Evolutionary conservation across 2,113 vertebrate species (phyloP).

Genomic region (Dromaius novaehollandiae): DNA sequence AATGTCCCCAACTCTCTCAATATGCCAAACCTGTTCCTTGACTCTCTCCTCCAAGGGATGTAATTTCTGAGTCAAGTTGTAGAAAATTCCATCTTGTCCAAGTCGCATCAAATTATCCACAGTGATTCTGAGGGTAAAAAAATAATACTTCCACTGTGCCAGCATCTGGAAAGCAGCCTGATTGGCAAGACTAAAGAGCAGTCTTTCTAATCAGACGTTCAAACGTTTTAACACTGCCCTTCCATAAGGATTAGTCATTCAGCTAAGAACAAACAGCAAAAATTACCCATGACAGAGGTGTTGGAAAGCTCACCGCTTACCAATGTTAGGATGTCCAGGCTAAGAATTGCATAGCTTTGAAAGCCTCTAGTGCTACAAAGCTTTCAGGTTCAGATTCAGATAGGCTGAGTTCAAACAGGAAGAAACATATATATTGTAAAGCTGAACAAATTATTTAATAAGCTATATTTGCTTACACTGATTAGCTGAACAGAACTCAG

Average conservation of each 20-base stretch:
- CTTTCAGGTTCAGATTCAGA: not conserved
- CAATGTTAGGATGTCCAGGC: not conserved
- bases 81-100: conserved; percentile 5
- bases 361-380: not conserved
- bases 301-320: not conserved
- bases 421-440: conserved; percentile 24
- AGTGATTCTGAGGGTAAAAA: conserved; percentile 25
- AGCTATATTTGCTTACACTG: conserved; percentile 27
- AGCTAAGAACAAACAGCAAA: not conserved
- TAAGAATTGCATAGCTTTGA: not conserved
- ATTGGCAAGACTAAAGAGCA: conserved; percentile 24
- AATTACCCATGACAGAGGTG: not conserved
- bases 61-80: conserved; percentile 23
- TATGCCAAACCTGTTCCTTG: conserved; percentile 6
- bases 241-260: conserved; percentile 13
- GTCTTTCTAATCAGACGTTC: not conserved
- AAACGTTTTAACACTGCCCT: conserved; percentile 15
- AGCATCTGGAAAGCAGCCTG: conserved; percentile 54
- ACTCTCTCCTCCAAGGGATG: not conserved
- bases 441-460: conserved; percentile 43
- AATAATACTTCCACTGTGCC: conserved; percentile 17
- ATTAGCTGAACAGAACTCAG: conserved; percentile 38
- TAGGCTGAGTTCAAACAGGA: conserved; percentile 17
- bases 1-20: not conserved
- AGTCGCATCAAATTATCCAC: conserved; percentile 37